These are phyloP conservation scores for Cephalopterus ornatus DNA, from an alignment of 2,113 vertebrate genomes.

Conservation along the genomic window DNA sequence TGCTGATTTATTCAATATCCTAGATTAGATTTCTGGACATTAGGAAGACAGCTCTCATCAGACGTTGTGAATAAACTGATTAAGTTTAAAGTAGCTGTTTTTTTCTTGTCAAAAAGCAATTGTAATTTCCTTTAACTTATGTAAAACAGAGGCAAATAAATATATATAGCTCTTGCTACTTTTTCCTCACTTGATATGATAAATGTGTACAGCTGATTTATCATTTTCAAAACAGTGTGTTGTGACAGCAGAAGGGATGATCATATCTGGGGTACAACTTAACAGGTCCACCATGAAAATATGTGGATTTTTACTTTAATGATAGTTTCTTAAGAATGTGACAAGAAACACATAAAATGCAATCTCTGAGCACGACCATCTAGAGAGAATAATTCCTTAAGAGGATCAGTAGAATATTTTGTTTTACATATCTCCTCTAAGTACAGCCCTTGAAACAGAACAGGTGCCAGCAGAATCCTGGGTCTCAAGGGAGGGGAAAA, in stretches of 20 bases:
- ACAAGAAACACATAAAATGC: neutral
- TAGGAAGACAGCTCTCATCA: constrained; percentile 7
- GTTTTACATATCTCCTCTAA: neutral
- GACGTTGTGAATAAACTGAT: constrained; percentile 14
- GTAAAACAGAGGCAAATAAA: neutral
- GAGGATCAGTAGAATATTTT: neutral
- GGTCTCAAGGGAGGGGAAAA: neutral
- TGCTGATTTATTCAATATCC: neutral
- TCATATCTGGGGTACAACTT: neutral
- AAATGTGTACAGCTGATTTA: neutral
- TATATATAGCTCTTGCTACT: neutral
- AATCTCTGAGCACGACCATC: neutral
- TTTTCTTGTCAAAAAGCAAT: neutral
- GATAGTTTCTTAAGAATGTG: neutral
- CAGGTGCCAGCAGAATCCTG: neutral
- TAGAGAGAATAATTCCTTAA: neutral
- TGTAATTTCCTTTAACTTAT: neutral
- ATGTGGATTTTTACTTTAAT: neutral
- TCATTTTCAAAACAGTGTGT: neutral
- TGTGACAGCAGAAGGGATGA: neutral
- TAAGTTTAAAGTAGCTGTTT: neutral
- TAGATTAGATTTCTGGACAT: constrained; percentile 8
- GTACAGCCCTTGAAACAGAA: neutral
- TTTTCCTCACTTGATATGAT: neutral
- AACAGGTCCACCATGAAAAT: neutral